Conservation (phyloP, 2,888 invertebrate genomes). For the Druceiella hillmani region DNA sequence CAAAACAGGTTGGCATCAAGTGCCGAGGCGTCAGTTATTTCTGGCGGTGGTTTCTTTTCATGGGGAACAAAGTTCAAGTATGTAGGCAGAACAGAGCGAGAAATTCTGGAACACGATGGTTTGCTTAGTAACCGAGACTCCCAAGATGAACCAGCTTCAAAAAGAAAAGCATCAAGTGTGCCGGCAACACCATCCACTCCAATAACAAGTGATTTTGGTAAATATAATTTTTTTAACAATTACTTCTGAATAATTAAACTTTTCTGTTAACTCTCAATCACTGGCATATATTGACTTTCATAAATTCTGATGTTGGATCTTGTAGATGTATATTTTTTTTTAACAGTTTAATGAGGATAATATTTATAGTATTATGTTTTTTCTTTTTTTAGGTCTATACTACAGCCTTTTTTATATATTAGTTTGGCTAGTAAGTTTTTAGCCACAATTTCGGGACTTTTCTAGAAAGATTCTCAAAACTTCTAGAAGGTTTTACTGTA, state of each 20-base stretch:
- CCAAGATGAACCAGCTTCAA: constrained; percentile 55
- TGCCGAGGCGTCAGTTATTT: constrained; percentile 81
- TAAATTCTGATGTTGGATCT: no score
- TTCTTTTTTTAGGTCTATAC: no score
- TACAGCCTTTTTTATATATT: no score
- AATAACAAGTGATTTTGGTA: constrained; percentile 64
- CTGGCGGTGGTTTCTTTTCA: constrained; percentile 88
- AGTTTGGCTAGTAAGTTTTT: no score
- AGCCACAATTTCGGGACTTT: no score
- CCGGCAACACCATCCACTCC: constrained; percentile 85
- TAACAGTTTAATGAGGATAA: no score
- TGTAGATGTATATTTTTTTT: no score
- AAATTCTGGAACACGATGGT: constrained; percentile 79
- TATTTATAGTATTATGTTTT: no score
- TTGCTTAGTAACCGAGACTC: constrained; percentile 47
- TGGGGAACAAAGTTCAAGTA: constrained; percentile 94
- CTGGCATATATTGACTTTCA: no score
- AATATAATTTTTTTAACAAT: constrained; percentile 18
- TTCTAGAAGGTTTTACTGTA: no score
- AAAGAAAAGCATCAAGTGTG: constrained; percentile 79
- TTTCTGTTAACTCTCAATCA: no score
- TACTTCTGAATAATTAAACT: background rate
- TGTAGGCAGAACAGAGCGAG: constrained; percentile 86
- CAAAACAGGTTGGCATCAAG: constrained; percentile 74
- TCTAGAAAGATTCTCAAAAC: no score